Evolutionary conservation across 1,140 invertebrate species (phyloP), one percentile per base, ranked within the genome.

Genomic region (Meloidogyne exigua): DNA sequence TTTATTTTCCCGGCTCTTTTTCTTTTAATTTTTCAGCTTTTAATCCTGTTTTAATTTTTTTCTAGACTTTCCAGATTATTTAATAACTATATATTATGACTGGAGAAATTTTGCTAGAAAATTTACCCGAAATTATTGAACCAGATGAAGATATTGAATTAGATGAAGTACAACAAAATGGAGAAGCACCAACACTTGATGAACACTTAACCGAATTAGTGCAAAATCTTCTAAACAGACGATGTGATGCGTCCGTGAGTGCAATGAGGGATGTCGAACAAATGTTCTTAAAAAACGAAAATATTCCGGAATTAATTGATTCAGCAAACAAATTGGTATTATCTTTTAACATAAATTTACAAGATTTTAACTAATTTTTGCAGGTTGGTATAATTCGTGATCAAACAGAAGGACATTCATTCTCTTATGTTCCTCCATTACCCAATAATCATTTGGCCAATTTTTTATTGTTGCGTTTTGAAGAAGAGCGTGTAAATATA

Each of bases 381-480:
- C 15, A 73, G 72, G 21, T 73, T 2, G 57, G 28, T 15, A 26
- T 4, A 28, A 64, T 73, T 13, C 72, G 49, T 57, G 57, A 28
- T n/a, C n/a, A n/a, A n/a, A n/a, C n/a, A 9, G 72, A 73, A 4
- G 25, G 15, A 2, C 72, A 23, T n/a, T 15, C 13, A 7, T 32
- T 73, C 36, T 13, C 42, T 26, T 73, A 62, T 64, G 13, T 18
- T 62, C 28, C 26, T 1, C 57, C 72, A 0, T 25, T 65, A 15
- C 72, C 72, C 13, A 57, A 64, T n/a, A 57, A 57, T 39, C 72
- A 73, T 65, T n/a, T 73, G 57, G 49, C 65, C 72, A 73, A 39
- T 21, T 73, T 73, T 32, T 32, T 73, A 15, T 65, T 73, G 23
- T 26, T 36, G 21, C 42, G 72, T 13, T 73, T 62, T 73, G 72